phyloP scores from a whole-genome alignment of 1,140 invertebrate species.

The Sinella curviseta region DNA sequence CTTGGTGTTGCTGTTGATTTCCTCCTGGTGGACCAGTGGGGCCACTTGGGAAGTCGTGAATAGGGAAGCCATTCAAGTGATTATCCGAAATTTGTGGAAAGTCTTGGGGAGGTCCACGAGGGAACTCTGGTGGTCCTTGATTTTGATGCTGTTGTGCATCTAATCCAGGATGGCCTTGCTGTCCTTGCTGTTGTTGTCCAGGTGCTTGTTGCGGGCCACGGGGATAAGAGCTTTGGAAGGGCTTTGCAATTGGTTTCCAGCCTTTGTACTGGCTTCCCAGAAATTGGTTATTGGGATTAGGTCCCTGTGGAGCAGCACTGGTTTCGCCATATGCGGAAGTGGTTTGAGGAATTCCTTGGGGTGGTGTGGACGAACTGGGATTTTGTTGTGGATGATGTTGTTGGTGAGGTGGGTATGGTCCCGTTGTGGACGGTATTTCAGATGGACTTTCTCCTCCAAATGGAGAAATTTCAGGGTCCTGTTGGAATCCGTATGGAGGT shows the following conservation, averaged over 20 bases:
- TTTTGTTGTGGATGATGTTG: not conserved
- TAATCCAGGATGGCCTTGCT: not conserved
- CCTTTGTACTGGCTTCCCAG: constrained; percentile 39
- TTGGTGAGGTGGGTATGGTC: not conserved
- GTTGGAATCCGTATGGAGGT: not conserved
- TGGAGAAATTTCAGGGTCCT: not conserved
- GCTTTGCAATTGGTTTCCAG: constrained; percentile 43
- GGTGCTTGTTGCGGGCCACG: not conserved
- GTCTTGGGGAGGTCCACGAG: not conserved
- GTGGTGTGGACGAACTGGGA: not conserved
- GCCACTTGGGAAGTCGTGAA: not conserved
- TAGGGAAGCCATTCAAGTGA: not conserved
- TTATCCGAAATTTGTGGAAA: not conserved
- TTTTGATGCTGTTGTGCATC: not conserved
- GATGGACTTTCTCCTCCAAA: not conserved
- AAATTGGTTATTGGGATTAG: no score
- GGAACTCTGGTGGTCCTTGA: not conserved
- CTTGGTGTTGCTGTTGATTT: not conserved
- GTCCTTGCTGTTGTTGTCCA: not conserved
- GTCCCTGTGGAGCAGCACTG: constrained; percentile 14
- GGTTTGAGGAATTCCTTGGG: not conserved
- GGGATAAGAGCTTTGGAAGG: constrained; percentile 28
- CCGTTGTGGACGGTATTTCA: not conserved
- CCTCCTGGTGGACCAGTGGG: not conserved
- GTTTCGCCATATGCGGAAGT: not conserved